These are phyloP conservation scores for Philonicus albiceps DNA, from an alignment of 2,888 invertebrate species.

Conservation along the genomic window DNA sequence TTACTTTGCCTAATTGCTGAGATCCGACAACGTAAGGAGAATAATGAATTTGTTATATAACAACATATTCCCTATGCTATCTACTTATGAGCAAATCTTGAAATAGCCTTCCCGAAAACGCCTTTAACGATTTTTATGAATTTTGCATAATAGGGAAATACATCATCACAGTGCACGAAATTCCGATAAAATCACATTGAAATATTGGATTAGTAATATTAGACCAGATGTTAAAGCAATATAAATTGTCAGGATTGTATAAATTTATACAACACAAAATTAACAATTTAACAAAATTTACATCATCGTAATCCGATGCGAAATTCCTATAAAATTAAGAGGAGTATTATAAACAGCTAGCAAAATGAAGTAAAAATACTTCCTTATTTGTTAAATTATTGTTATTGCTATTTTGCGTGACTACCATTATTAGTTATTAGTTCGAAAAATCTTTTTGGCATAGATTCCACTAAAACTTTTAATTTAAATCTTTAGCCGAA, in stretches of 20 bases:
- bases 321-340: not conserved
- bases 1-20: not conserved
- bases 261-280: not conserved
- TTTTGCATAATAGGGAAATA: too few species aligned
- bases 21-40: not conserved
- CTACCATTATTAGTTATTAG: not conserved
- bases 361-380: not conserved
- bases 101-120: too few species aligned
- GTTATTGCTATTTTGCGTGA: not conserved
- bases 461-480: not conserved
- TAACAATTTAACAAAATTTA: not conserved
- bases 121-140: too few species aligned
- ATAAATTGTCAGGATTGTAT: too few species aligned
- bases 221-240: not conserved
- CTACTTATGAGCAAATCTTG: too few species aligned
- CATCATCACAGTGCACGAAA: not conserved
- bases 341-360: not conserved
- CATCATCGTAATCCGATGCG: not conserved
- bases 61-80: too few species aligned
- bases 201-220: not conserved
- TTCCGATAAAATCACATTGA: not conserved
- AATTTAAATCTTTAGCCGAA: not conserved
- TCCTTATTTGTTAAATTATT: not conserved
- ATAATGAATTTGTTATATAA: not conserved
- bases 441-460: not conserved